Conservation (phyloP, 2,888 invertebrate species). For the Eupithecia tripunctaria region DNA sequence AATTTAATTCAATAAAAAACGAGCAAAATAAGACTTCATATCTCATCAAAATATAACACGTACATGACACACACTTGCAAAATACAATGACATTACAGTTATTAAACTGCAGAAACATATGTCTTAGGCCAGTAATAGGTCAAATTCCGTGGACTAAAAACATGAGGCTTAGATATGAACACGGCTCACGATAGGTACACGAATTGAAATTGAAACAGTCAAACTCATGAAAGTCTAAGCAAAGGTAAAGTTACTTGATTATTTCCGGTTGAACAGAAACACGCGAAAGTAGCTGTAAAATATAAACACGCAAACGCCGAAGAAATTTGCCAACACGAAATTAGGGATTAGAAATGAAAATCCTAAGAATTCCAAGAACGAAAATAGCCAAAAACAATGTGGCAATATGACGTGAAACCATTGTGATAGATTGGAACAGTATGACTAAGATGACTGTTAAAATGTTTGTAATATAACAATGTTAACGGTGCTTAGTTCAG, state of each 20-base stretch:
- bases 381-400: constrained; percentile 52
- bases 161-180: constrained; percentile 34
- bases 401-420: constrained; percentile 29
- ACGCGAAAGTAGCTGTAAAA: constrained; percentile 73
- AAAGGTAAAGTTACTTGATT: constrained; percentile 70
- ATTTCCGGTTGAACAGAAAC: constrained; percentile 70
- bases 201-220: constrained; percentile 56
- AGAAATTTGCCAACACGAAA: constrained; percentile 70
- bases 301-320: constrained; percentile 76
- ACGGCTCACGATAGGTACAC: constrained; percentile 35
- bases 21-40: constrained; percentile 38
- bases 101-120: background rate
- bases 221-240: constrained; percentile 59
- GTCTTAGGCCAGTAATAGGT: background rate
- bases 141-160: constrained; percentile 40
- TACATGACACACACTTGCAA: too few relatives aligned
- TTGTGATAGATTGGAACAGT: constrained; percentile 14
- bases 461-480: constrained; percentile 40
- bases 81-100: too few relatives aligned
- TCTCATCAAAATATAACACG: constrained; percentile 43
- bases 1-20: constrained; percentile 69
- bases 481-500: constrained; percentile 48
- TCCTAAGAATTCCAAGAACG: constrained; percentile 62
- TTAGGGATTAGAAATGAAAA: constrained; percentile 68
- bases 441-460: constrained; percentile 50